These are phyloP conservation scores for Oostethus manadensis DNA, from an alignment of 2,113 vertebrate genomes.

Conservation along the genomic window DNA sequence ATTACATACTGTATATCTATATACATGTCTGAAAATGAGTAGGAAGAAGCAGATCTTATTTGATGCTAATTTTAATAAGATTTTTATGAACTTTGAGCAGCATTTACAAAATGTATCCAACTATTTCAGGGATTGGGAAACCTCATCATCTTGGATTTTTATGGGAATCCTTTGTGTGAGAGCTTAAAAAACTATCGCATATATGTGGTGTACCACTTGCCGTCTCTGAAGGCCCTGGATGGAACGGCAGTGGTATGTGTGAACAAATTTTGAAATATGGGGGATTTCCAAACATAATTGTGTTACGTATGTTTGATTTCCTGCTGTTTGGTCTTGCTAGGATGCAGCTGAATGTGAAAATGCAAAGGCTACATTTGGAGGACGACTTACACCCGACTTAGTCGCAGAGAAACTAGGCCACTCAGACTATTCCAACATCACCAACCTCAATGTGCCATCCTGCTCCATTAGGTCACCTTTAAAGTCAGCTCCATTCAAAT, in stretches of 20 bases:
- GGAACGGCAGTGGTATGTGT: slow-evolving; percentile 71
- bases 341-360: slow-evolving; percentile 74
- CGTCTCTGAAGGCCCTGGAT: slow-evolving; percentile 82
- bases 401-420: slow-evolving; percentile 79
- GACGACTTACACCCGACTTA: slow-evolving; percentile 78
- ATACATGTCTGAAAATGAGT: too few relatives aligned
- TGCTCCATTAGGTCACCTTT: slow-evolving; percentile 75
- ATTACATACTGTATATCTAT: too few relatives aligned
- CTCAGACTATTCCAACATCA: slow-evolving; percentile 74
- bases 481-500: background rate
- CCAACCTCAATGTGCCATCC: slow-evolving; percentile 73
- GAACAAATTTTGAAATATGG: background rate
- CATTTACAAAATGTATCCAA: background rate
- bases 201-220: slow-evolving; percentile 80
- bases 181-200: slow-evolving; percentile 81
- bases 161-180: slow-evolving; percentile 75
- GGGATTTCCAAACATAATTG: background rate
- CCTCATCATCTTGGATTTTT: slow-evolving; percentile 80
- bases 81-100: too few relatives aligned
- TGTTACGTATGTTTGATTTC: slow-evolving; percentile 15
- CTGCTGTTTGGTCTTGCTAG: slow-evolving; percentile 58
- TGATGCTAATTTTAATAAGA: too few relatives aligned
- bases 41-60: too few relatives aligned
- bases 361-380: slow-evolving; percentile 81
- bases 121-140: slow-evolving; percentile 71